Percentiles rank a stretch among this genome's conserved stretches.
Evolutionary conservation across 2,113 vertebrate species (phyloP).

Genomic region (Spea multiplicata): DNA sequence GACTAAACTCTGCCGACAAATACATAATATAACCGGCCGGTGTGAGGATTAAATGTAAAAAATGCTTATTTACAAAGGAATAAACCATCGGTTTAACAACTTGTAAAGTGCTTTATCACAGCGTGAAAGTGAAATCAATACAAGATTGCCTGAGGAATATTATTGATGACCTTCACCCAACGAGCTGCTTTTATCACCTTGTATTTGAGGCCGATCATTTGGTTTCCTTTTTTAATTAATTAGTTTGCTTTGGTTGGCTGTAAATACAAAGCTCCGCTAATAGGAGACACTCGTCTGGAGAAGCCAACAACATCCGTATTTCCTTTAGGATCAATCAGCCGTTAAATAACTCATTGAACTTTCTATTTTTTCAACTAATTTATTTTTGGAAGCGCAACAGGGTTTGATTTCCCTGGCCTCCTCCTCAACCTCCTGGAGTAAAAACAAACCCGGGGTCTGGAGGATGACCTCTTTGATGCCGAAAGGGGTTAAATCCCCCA

Average conservation of each 20-base stretch:
- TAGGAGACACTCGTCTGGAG: conserved; percentile 74
- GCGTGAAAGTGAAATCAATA: conserved; percentile 83
- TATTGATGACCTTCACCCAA: conserved; percentile 79
- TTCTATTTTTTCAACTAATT: conserved; percentile 85
- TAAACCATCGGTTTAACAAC: conserved; percentile 77
- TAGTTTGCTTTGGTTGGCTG: conserved; percentile 70
- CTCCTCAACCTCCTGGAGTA: conserved; percentile 19
- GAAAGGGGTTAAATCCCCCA: conserved; percentile 56
- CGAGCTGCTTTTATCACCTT: conserved; percentile 83
- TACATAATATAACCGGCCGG: conserved; percentile 42
- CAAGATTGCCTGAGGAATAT: conserved; percentile 77
- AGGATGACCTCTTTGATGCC: conserved; percentile 44
- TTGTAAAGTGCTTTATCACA: conserved; percentile 73
- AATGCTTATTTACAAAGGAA: conserved; percentile 54
- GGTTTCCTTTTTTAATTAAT: conserved; percentile 87
- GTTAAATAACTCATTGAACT: conserved; percentile 73
- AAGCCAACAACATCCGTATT: conserved; percentile 77
- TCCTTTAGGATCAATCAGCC: conserved; percentile 70
- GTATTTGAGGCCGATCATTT: conserved; percentile 83
- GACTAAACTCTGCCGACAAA: conserved; percentile 34
- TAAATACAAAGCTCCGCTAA: conserved; percentile 72
- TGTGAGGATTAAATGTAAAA: conserved; percentile 36
- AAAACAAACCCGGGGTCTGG: conserved; percentile 62
- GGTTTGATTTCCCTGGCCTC: conserved; percentile 80
- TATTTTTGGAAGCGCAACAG: conserved; percentile 80